A percentile compares a stretch with the other conserved stretches of the same genome.
Conservation (phyloP, 2,113 vertebrate species). For the Chrysemys picta region DNA sequence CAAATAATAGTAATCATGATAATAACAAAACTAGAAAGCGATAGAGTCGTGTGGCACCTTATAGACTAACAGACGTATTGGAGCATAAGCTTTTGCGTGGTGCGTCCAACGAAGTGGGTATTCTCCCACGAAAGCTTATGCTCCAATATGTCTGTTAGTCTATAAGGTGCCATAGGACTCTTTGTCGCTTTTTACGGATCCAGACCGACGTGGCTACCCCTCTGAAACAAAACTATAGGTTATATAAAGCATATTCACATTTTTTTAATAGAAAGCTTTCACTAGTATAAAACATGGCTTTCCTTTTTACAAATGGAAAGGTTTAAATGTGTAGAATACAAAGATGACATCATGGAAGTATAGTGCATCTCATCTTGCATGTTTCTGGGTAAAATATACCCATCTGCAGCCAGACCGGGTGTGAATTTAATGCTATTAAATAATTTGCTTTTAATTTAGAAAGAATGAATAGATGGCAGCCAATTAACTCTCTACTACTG, state of each 20-base stretch:
- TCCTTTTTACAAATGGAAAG: background rate
- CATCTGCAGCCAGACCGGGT: background rate
- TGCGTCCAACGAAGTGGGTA: too few relatives aligned
- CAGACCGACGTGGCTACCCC: too few relatives aligned
- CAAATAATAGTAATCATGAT: background rate
- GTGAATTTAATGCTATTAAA: background rate
- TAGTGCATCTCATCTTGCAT: background rate
- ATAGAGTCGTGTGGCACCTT: too few relatives aligned
- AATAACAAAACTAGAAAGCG: background rate
- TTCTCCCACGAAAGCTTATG: too few relatives aligned
- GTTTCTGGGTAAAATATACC: background rate
- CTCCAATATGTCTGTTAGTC: too few relatives aligned
- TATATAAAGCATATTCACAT: background rate
- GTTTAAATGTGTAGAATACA: background rate
- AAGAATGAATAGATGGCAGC: constrained; percentile 24
- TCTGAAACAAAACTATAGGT: background rate
- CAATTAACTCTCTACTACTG: background rate
- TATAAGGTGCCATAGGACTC: too few relatives aligned
- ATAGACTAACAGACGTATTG: too few relatives aligned
- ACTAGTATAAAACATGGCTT: background rate
- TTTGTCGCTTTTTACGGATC: too few relatives aligned
- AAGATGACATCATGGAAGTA: background rate
- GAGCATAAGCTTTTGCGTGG: too few relatives aligned
- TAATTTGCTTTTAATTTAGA: background rate
- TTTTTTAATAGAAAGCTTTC: background rate